Base-by-base conservation (phyloP, 2,888 invertebrate genomes). In the Limnephilus auricula region DNA sequence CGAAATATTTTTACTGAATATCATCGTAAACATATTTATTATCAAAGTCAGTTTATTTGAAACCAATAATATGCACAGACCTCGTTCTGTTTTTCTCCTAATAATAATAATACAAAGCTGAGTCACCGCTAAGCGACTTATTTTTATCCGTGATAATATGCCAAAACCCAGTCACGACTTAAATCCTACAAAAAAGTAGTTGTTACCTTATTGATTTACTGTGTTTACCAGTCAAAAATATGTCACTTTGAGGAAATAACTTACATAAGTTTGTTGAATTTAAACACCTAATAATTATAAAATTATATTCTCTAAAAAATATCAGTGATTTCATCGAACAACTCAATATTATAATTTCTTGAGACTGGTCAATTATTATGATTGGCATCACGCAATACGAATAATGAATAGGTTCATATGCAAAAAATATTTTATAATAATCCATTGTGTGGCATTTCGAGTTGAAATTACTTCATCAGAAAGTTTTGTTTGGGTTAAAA, bases 61-160 rank as follows among this genome's bases (percentile, higher is more conserved):
- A 65, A 65, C 25, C n/a, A 65, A 65, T 25, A 25, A n/a, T 65
- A 65, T 65, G 9, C 65, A 65, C 25, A 65, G 25, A 65, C 25
- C 25, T 25, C 25, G 25, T 25, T 25, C 25, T 65, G 65, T n/a
- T 65, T 65, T 65, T 65, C 65, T 25, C 6, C n/a, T n/a, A n/a
- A 65, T 65, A 25, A 65, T 50, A 25, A 25, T 65, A 65, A 25
- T 65, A 65, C 9, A 65, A 65, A 6, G 25, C 18, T 90, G 90
- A 31, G 65, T 34, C 30, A 84, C 83, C n/a, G 79, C 84, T 84
- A 84, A 34, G 40, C 45, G 65, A n/a, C n/a, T 89, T 90, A 90
- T 90, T 90, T 90, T 84, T 40, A 37, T 37, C 84, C 32, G 32
- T 90, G 90, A 90, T 65, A 65, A 50, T 34, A 84, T 84, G 30